These are phyloP conservation scores for Anisognathus igniventris DNA, from an alignment of 2,797 vertebrate species.

Conservation along the genomic window DNA sequence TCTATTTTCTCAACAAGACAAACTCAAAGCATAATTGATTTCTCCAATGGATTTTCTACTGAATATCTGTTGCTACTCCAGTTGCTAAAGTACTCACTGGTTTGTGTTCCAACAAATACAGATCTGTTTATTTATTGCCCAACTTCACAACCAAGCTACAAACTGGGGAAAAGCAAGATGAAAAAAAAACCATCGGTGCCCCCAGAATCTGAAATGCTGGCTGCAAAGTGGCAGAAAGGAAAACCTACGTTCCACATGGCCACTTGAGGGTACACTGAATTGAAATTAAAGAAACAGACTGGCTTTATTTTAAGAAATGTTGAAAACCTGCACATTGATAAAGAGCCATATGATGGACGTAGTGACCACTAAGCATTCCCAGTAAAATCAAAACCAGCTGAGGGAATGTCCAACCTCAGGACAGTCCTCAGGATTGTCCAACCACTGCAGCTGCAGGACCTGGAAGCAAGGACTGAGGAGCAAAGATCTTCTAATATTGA, in stretches of 20 bases:
- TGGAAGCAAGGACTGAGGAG: background rate
- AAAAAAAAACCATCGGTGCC: background rate
- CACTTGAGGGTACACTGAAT: background rate
- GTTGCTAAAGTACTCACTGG: conserved; percentile 9
- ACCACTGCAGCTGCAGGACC: background rate
- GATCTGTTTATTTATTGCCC: conserved; percentile 8
- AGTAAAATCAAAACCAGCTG: background rate
- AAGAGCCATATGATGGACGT: background rate
- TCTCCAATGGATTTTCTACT: conserved; percentile 59
- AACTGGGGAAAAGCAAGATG: background rate
- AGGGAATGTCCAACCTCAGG: background rate
- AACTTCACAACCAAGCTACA: background rate
- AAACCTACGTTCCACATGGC: background rate
- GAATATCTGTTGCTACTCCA: conserved; percentile 26
- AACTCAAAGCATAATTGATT: conserved; percentile 59
- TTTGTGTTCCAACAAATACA: conserved; percentile 45
- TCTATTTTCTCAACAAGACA: conserved; percentile 32
- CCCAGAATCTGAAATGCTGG: background rate
- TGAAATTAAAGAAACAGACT: background rate
- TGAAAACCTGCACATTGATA: background rate
- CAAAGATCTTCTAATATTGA: background rate
- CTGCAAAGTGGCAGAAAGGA: background rate
- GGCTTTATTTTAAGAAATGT: background rate
- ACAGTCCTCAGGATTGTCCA: background rate
- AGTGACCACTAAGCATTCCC: background rate